phyloP scores from a whole-genome alignment of 1,140 invertebrate genomes.

The Euglossa dilemma region DNA sequence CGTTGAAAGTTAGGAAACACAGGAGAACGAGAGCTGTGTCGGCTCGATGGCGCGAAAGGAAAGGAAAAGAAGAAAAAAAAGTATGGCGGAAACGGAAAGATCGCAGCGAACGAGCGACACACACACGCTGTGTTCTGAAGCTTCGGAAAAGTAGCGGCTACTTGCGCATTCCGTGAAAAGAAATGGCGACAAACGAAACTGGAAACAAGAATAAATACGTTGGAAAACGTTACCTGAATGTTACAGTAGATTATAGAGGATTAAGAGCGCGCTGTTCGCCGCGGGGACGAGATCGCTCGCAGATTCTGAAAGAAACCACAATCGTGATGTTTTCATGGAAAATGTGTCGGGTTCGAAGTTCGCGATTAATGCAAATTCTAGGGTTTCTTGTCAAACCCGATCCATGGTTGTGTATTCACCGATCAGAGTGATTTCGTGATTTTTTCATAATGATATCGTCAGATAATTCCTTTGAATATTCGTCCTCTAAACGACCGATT shows the following conservation, averaged over 20 bases:
- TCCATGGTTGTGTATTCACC: neutral
- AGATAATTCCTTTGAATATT: neutral
- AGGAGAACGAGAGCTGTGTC: neutral
- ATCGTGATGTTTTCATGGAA: neutral
- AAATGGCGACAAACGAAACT: constrained; percentile 5
- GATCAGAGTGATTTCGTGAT: no score
- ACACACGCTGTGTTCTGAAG: neutral
- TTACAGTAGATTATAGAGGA: constrained; percentile 35
- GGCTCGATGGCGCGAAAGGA: no score
- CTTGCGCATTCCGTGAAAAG: neutral
- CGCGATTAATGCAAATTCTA: constrained; percentile 10
- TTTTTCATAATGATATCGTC: neutral
- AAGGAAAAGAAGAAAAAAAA: neutral
- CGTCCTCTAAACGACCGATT: no score
- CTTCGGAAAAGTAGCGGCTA: neutral
- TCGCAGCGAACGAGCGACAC: neutral
- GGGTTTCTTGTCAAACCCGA: neutral
- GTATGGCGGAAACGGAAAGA: no score
- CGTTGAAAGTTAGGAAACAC: neutral
- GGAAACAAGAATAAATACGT: neutral
- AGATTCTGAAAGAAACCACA: constrained; percentile 34
- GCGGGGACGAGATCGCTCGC: constrained; percentile 16
- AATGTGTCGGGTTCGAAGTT: neutral
- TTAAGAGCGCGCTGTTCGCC: constrained; percentile 23
- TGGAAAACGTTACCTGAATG: constrained; percentile 12